phyloP scores from a whole-genome alignment of 2,888 invertebrate species.

The Lasioglossum malachurum region DNA sequence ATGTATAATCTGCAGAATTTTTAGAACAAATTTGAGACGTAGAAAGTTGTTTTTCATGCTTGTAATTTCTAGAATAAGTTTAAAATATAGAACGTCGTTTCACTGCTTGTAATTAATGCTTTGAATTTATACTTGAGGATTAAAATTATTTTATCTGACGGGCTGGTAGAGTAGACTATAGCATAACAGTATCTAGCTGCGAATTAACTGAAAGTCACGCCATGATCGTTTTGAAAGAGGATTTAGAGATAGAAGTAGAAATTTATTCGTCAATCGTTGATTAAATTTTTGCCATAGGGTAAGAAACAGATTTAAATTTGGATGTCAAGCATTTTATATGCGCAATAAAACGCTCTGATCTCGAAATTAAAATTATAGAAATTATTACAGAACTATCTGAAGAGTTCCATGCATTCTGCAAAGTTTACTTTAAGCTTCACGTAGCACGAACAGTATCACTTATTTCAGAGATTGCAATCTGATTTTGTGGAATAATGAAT shows the following conservation, averaged over 20 bases:
- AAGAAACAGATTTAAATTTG: not conserved
- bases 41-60: not conserved
- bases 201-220: not conserved
- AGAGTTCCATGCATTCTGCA: no score
- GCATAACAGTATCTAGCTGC: not conserved
- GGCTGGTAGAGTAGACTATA: not conserved
- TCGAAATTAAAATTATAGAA: not conserved
- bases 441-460: not conserved
- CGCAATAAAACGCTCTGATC: not conserved
- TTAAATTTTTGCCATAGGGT: no score
- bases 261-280: no score
- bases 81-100: not conserved
- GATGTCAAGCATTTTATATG: not conserved
- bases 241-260: no score
- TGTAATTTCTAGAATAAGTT: not conserved
- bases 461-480: not conserved
- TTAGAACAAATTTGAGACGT: not conserved
- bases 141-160: not conserved
- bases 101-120: not conserved
- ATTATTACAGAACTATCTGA: not conserved
- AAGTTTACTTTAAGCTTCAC: not conserved
- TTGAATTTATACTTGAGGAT: not conserved
- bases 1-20: not conserved
- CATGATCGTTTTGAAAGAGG: not conserved
- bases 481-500: not conserved